Base-by-base conservation (phyloP, 2,797 vertebrate genomes). In the Uromys caudimaculatus region DNA sequence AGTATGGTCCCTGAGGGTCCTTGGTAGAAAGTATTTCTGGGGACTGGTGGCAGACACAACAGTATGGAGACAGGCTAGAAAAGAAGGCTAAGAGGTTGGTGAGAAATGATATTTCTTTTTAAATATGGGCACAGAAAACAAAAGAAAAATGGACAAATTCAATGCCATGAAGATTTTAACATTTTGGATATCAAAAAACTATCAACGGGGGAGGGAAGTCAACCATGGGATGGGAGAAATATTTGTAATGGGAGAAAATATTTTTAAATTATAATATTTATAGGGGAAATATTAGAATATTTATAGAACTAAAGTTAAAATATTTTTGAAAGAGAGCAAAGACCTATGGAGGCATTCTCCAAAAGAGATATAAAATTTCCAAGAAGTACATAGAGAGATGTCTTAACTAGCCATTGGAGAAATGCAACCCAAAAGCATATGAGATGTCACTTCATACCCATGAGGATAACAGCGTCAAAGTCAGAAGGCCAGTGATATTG, bases 201-300 rank as follows among this genome's bases (percentile, higher is more conserved):
- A 41, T 77, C 50, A 90, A 76, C 23, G 71, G 35, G 58, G 60
- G 77, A 52, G 44, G 71, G 35, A 35, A 58, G 50, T 12, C 21
- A 90, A 77, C 21, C 44, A 69, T 14, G 41, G 38, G 81, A 47
- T 32, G 13, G 76, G 16, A 90, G 73, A 85, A 87, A 67, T 93
- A 77, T 47, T 54, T 83, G 71, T 54, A 62, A 62, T 47, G 8
- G 77, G 24, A 93, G 69, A 87, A 91, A 89, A 75, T 93, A 84
- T 58, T 50, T 84, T 67, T 35, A 52, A 52, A n/a, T 85, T 35
- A 35, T 82, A 14, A 14, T 83, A 62, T 29, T 44, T 83, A 29
- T 62, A 60, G 44, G 24, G n/a, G 21, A 56, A 23, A 24, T 78
- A 84, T 62, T 4, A 35, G 17, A 62, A 89, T 56, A 89, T 56